A percentile compares a stretch with the other conserved stretches of the same genome.
These are phyloP conservation scores for Malacoctenus gilli DNA, from an alignment of 2,797 vertebrate genomes.

Conservation along the genomic window DNA sequence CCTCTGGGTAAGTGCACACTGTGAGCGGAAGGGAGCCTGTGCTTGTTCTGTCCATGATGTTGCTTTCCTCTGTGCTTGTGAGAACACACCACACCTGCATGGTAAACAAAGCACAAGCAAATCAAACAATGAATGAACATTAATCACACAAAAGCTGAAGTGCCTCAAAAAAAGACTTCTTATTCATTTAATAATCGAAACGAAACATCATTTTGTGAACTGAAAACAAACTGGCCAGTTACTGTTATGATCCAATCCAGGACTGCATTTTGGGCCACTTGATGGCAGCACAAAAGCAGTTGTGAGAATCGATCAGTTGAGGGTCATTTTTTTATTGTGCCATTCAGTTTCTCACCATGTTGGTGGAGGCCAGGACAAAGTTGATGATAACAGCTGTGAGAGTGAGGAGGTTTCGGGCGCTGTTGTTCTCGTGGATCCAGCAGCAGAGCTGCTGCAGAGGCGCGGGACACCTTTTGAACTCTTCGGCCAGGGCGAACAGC, in stretches of 20 bases:
- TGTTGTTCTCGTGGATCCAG: constrained; percentile 84
- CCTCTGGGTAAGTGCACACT: constrained; percentile 79
- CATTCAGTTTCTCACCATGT: constrained; percentile 71
- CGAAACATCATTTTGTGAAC: background rate
- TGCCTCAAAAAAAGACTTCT: too few relatives aligned
- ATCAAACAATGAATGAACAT: too few relatives aligned
- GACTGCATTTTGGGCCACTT: constrained; percentile 7
- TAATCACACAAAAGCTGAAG: too few relatives aligned
- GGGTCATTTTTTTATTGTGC: background rate
- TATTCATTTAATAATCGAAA: background rate
- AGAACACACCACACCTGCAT: constrained; percentile 78
- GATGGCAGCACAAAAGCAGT: constrained; percentile 16
- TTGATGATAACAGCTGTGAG: constrained; percentile 76
- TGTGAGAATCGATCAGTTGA: background rate
- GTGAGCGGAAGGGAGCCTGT: constrained; percentile 47
- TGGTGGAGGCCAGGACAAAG: constrained; percentile 72
- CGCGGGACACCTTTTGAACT: constrained; percentile 73
- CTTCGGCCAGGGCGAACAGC: constrained; percentile 77
- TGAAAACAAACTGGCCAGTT: background rate
- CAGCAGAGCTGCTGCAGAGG: constrained; percentile 77
- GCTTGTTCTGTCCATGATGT: constrained; percentile 37
- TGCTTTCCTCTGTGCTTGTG: constrained; percentile 40
- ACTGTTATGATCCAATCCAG: background rate
- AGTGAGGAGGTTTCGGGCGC: constrained; percentile 78
- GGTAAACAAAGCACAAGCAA: constrained; percentile 6